Evolutionary conservation across 2,888 invertebrate species (phyloP).

Genomic region (Sinotaia quadrata): DNA sequence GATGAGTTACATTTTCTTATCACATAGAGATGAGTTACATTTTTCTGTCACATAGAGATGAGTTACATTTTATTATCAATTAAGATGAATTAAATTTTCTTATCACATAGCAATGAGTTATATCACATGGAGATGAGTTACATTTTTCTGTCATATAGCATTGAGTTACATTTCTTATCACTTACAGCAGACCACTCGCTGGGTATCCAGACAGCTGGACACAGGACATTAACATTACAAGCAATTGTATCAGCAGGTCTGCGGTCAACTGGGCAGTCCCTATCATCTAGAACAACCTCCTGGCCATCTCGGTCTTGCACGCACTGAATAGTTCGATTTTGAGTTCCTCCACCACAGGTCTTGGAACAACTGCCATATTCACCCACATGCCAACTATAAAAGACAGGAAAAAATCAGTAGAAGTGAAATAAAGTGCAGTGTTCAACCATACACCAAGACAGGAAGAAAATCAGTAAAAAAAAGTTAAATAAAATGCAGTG

Average conservation of each 20-base stretch:
- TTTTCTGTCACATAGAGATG: no score
- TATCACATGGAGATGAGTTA: no score
- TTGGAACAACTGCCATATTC: conserved; percentile 48
- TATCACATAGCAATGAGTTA: no score
- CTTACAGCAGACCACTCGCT: conserved; percentile 51
- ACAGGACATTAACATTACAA: conserved; percentile 44
- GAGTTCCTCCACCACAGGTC: conserved; percentile 50
- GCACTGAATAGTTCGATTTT: conserved; percentile 37
- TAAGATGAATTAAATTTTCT: no score
- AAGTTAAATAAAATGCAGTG: neutral
- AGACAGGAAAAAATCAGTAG: neutral
- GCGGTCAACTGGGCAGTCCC: conserved; percentile 37
- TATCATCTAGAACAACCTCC: conserved; percentile 29
- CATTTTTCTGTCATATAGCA: no score
- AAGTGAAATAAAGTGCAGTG: conserved; percentile 9
- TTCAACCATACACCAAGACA: no score
- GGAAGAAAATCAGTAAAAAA: neutral
- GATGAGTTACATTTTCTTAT: no score
- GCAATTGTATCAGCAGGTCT: conserved; percentile 39
- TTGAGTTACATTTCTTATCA: no score
- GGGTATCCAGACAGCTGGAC: conserved; percentile 51
- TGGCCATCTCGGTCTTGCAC: conserved; percentile 28
- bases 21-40: no score
- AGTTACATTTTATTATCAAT: no score
- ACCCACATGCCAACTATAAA: conserved; percentile 47